These are phyloP conservation scores for Theristicus caerulescens DNA, from an alignment of 2,113 vertebrate genomes.

Conservation along the genomic window DNA sequence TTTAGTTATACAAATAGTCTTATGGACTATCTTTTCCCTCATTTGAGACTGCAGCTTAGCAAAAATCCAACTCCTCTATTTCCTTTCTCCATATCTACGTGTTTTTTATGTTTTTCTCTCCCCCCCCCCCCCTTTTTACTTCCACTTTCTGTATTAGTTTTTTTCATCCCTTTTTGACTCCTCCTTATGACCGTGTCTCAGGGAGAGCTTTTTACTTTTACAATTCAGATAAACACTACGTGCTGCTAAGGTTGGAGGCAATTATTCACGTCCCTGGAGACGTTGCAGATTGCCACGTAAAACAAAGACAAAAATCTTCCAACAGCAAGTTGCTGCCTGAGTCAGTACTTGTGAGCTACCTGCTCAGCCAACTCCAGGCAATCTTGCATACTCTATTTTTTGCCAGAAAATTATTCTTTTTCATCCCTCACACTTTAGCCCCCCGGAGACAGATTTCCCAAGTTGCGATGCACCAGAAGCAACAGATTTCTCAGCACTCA, in stretches of 20 bases:
- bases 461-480: not conserved
- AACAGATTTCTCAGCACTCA: not conserved
- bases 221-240: not conserved
- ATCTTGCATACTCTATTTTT: not conserved
- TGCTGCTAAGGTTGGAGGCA: not conserved
- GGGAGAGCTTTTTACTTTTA: not conserved
- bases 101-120: not conserved
- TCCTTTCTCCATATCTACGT: not conserved
- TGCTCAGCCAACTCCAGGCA: not conserved
- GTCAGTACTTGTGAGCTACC: not conserved
- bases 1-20: not conserved
- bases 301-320: not conserved
- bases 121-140: not conserved
- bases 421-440: not conserved
- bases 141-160: not conserved
- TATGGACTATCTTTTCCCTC: not conserved
- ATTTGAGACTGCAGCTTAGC: not conserved
- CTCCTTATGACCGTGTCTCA: not conserved
- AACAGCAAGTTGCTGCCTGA: slow-evolving; percentile 23
- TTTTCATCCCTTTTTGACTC: not conserved
- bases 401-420: not conserved
- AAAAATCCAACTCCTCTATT: not conserved
- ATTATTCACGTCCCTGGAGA: not conserved
- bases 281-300: not conserved
- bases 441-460: not conserved